Conservation (phyloP, 2,888 invertebrate species). For the Fissipunctia ypsillon region DNA sequence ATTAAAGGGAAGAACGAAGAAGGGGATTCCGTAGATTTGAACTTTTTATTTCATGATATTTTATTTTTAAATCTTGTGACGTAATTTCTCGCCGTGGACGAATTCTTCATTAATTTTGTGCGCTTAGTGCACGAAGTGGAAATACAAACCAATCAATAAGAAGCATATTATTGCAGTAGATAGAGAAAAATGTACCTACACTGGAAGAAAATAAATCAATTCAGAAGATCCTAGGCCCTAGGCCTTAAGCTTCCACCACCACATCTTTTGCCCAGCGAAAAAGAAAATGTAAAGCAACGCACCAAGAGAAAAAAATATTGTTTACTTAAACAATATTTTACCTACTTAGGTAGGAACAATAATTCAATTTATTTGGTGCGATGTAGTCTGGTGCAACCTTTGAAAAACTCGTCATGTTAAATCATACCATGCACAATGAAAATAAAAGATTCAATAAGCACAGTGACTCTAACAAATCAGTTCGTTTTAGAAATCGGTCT, state of each 20-base stretch:
- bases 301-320: too few species aligned
- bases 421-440: neutral
- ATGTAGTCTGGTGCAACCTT: neutral
- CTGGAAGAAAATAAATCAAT: neutral
- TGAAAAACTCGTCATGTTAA: neutral
- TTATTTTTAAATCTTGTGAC: constrained; percentile 44
- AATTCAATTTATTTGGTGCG: neutral
- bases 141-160: neutral
- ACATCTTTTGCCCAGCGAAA: neutral
- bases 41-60: neutral
- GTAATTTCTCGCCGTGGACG: constrained; percentile 65
- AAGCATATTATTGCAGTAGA: neutral
- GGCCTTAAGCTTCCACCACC: neutral
- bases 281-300: neutral
- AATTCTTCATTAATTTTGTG: constrained; percentile 41
- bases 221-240: neutral
- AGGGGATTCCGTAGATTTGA: neutral
- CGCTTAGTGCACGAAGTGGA: constrained; percentile 70
- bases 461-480: neutral
- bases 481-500: too few species aligned
- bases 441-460: neutral
- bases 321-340: too few species aligned
- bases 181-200: neutral
- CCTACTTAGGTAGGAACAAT: neutral
- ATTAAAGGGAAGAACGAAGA: neutral